Evolutionary conservation across 2,888 invertebrate genomes (phyloP).

Genomic region (Nebria brevicollis): DNA sequence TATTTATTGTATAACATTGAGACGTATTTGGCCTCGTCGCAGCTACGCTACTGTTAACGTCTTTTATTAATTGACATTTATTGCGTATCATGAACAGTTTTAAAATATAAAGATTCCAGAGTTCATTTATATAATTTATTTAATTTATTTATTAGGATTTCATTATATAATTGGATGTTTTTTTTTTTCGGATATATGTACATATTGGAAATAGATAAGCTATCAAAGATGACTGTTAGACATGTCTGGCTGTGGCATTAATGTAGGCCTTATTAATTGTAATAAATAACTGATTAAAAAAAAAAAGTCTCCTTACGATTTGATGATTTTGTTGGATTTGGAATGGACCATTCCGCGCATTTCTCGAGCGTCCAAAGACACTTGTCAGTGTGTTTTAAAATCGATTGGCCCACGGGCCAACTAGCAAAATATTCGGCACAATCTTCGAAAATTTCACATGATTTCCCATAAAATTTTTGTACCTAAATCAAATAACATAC

Average conservation of each 20-base stretch:
- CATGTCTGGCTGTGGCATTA: background rate
- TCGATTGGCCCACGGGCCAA: constrained; percentile 40
- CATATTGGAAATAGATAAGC: background rate
- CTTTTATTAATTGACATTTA: background rate
- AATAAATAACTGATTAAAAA: background rate
- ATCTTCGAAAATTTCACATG: constrained; percentile 26
- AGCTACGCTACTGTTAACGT: background rate
- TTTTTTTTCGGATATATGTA: background rate
- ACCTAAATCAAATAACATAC: constrained; percentile 7
- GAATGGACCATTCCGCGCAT: constrained; percentile 45
- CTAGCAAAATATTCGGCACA: constrained; percentile 36
- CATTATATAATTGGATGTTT: background rate
- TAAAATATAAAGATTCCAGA: background rate
- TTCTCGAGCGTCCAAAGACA: constrained; percentile 45
- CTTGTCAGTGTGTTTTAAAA: constrained; percentile 32
- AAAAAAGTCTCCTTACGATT: constrained; percentile 31
- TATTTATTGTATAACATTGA: too few species aligned
- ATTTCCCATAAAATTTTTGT: constrained; percentile 24
- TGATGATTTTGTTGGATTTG: constrained; percentile 23
- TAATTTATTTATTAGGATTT: background rate
- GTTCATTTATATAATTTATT: background rate
- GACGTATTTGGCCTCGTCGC: background rate
- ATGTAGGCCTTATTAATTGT: background rate
- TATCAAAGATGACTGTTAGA: background rate
- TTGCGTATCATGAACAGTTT: background rate